Evolutionary conservation across 2,113 vertebrate genomes (phyloP).

Genomic region (Ploceus nigricollis): DNA sequence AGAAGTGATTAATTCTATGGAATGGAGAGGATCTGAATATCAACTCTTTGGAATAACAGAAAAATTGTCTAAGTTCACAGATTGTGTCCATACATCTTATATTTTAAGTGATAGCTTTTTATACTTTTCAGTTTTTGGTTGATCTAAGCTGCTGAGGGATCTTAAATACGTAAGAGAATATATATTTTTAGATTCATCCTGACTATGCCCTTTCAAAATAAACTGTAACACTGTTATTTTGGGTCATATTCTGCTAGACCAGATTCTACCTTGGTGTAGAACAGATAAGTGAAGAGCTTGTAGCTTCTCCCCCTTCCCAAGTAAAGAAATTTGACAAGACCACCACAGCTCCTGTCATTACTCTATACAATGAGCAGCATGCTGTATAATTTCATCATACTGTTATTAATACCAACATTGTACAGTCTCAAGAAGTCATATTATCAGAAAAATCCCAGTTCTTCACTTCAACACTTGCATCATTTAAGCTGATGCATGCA

Average conservation of each 20-base stretch:
- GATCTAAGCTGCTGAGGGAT: not conserved
- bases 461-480: not conserved
- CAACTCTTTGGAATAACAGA: not conserved
- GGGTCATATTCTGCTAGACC: not conserved
- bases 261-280: not conserved
- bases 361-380: not conserved
- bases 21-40: not conserved
- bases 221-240: not conserved
- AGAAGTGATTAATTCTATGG: not conserved
- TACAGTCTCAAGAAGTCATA: not conserved
- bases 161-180: not conserved
- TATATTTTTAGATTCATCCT: not conserved
- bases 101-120: not conserved
- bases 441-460: not conserved
- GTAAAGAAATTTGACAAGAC: not conserved
- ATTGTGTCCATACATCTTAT: not conserved
- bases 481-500: not conserved
- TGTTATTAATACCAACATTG: not conserved
- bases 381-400: not conserved
- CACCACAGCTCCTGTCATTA: not conserved
- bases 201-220: not conserved
- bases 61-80: not conserved
- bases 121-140: not conserved
- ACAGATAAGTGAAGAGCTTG: not conserved
- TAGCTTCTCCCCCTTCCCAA: not conserved